Percentiles rank a stretch among this genome's conserved stretches.
Conservation (phyloP, 2,888 invertebrate species). For the Agriopis aurantiaria region DNA sequence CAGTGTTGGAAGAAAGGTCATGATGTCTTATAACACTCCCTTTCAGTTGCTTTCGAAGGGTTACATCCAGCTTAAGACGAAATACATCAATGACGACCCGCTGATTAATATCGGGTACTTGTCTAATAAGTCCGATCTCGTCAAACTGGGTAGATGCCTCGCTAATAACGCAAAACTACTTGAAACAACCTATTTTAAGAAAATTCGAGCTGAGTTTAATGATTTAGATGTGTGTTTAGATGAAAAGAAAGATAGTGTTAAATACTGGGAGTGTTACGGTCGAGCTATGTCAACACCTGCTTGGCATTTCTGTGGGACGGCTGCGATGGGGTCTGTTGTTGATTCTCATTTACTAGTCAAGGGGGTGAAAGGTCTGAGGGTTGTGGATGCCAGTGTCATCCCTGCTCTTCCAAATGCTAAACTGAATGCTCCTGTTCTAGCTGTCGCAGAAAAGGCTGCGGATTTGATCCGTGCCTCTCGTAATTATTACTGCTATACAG, state of each 20-base stretch:
- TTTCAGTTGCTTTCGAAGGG: slow-evolving; percentile 82
- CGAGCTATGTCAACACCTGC: slow-evolving; percentile 83
- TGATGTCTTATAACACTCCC: slow-evolving; percentile 39
- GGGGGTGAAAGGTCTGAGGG: slow-evolving; percentile 49
- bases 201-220: slow-evolving; percentile 38
- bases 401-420: slow-evolving; percentile 85
- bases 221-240: slow-evolving; percentile 47
- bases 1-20: slow-evolving; percentile 41
- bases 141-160: slow-evolving; percentile 37
- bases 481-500: neutral
- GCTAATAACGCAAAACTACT: slow-evolving; percentile 43
- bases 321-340: slow-evolving; percentile 91
- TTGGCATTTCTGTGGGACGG: slow-evolving; percentile 90
- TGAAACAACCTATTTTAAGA: slow-evolving; percentile 47
- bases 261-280: slow-evolving; percentile 54
- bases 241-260: slow-evolving; percentile 19
- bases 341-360: slow-evolving; percentile 80
- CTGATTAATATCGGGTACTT: slow-evolving; percentile 85
- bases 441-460: slow-evolving; percentile 56
- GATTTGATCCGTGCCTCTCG: slow-evolving; percentile 34
- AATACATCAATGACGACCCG: slow-evolving; percentile 84
- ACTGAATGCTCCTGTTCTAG: slow-evolving; percentile 72
- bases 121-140: slow-evolving; percentile 30
- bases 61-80: slow-evolving; percentile 79
- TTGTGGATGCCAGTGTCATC: slow-evolving; percentile 65